Evolutionary conservation across 2,888 invertebrate genomes (phyloP), one percentile per base, ranked within the genome.

Genomic region (Galeruca laticollis): DNA sequence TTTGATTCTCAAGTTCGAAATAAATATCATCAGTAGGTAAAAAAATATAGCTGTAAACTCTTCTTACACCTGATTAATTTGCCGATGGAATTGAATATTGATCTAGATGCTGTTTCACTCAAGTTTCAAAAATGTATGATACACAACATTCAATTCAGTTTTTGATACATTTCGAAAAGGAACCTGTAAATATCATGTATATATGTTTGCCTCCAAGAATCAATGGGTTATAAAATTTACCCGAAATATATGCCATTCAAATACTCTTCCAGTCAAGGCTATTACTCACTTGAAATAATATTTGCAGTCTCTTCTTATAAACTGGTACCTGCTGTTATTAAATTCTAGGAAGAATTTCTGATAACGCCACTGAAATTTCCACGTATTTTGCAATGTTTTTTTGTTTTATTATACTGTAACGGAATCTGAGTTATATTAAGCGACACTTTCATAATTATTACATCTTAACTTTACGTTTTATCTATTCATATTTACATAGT

Each of bases 401-500:
- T 51, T 51, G 49, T 52, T 52, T 52, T 21, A 52, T 52, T 13
- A 8, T 26, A 26, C n/a, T 9, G 26, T 52, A 52, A 52, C 52
- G 52, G 52, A 52, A 13, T 52, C 26, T 26, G n/a, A 11, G 26
- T 52, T 26, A 52, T 52, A 21, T 21, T 26, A 21, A 26, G 11
- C 13, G n/a, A 52, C 52, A 52, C 21, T 26, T 26, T 26, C 26
- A 21, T n/a, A 52, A 52, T 52, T 13, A 21, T 26, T 26, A 26
- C 1, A 13, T 21, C 21, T 13, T n/a, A 13, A 52, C 21, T n/a
- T 9, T 11, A 59, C 59, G 10, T 63, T 63, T 63, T 56, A 63
- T 63, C 63, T 63, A 63, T 26, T 54, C 63, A 54, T 63, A 63
- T 63, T 63, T 63, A 63, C 54, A 54, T 56, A 63, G 43, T 56